Conservation (phyloP, 2,113 vertebrate genomes). For the Holacanthus passer region DNA sequence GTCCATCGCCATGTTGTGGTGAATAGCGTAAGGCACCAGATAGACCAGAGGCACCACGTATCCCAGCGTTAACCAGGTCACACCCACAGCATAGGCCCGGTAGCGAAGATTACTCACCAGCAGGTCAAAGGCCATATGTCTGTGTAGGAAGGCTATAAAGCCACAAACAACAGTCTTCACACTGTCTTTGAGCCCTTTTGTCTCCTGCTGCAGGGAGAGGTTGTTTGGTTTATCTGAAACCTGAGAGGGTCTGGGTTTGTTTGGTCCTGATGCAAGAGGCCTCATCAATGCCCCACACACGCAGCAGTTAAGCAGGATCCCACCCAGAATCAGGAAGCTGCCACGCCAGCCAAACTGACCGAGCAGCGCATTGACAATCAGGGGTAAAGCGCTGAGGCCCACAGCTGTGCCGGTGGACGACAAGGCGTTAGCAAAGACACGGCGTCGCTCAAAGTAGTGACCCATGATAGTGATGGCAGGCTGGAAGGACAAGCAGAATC, state of each 20-base stretch:
- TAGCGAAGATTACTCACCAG: neutral
- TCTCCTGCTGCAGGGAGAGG: neutral
- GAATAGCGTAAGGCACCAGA: conserved; percentile 2
- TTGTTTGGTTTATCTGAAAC: neutral
- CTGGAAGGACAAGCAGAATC: neutral
- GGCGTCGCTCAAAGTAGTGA: neutral
- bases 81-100: neutral
- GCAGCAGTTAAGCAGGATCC: conserved; percentile 4
- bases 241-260: neutral
- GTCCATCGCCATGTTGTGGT: neutral
- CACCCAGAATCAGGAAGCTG: conserved; percentile 8
- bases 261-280: neutral
- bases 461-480: neutral
- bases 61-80: neutral
- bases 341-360: conserved; percentile 2
- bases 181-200: neutral
- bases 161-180: neutral
- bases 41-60: neutral
- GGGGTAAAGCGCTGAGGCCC: neutral
- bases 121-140: conserved; percentile 14
- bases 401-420: neutral
- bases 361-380: neutral
- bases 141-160: neutral
- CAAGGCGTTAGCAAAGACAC: conserved; percentile 1
- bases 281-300: conserved; percentile 15